Percentiles rank a stretch among this genome's conserved stretches.
These are phyloP conservation scores for Yponomeuta cagnagella DNA, from an alignment of 2,888 invertebrate genomes.

Conservation along the genomic window DNA sequence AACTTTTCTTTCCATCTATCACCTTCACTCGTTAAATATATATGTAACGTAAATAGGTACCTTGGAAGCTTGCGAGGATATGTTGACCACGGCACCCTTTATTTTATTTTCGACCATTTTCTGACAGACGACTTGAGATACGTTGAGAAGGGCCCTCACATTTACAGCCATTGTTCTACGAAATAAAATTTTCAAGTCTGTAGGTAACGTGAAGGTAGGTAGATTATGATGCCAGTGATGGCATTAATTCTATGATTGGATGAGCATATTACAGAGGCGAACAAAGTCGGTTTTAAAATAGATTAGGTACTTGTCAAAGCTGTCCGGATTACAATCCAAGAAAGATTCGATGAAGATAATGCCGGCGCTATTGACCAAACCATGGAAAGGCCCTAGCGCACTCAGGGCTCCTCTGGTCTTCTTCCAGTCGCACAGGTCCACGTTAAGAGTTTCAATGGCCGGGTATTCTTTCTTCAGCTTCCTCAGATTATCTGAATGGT, in stretches of 20 bases:
- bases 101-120: conserved; percentile 81
- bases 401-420: conserved; percentile 73
- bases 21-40: no score
- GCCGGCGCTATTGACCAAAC: conserved; percentile 94
- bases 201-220: no score
- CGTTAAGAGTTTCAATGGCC: conserved; percentile 75
- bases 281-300: not conserved
- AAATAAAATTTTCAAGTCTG: conserved; percentile 19
- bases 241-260: no score
- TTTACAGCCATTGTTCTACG: conserved; percentile 83
- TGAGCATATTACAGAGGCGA: no score
- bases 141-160: conserved; percentile 86
- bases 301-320: conserved; percentile 79
- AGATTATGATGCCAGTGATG: not conserved
- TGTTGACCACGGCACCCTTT: conserved; percentile 89
- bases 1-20: no score
- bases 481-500: conserved; percentile 78
- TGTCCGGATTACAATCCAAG: conserved; percentile 79
- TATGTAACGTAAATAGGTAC: conserved; percentile 39
- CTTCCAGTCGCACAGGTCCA: conserved; percentile 86
- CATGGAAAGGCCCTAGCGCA: conserved; percentile 80
- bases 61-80: conserved; percentile 90
- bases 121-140: conserved; percentile 86
- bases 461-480: conserved; percentile 77
- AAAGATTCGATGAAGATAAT: conserved; percentile 81